Evolutionary conservation across 2,888 invertebrate species (phyloP).

Genomic region (Parapristionchus giblindavisi): DNA sequence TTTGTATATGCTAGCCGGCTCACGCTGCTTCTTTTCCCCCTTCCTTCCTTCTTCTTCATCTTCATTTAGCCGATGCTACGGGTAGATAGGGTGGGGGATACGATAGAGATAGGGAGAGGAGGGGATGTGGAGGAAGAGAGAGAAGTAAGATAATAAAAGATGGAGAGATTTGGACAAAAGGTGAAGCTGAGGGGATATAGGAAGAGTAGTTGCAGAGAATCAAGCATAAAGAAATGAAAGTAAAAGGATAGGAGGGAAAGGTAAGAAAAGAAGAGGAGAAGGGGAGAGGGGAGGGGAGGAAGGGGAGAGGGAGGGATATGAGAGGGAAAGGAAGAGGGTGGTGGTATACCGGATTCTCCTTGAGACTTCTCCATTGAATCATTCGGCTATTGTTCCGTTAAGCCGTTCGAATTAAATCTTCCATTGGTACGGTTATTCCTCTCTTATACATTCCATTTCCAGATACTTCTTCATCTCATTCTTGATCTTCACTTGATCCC

Average conservation of each 20-base stretch:
- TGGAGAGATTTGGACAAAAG: too few relatives aligned
- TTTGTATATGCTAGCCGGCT: slow-evolving; percentile 33
- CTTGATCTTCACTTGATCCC: slow-evolving; percentile 1
- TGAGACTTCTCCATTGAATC: too few relatives aligned
- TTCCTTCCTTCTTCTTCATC: slow-evolving; percentile 16
- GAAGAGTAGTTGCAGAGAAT: slow-evolving; percentile 9
- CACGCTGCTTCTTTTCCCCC: too few relatives aligned
- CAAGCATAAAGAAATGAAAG: slow-evolving; percentile 8
- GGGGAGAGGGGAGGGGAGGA: neutral
- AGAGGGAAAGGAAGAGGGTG: too few relatives aligned
- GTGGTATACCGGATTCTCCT: neutral
- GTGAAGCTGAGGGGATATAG: neutral
- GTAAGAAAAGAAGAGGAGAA: neutral
- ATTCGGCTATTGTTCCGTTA: too few relatives aligned
- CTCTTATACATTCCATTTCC: neutral
- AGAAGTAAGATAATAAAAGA: too few relatives aligned
- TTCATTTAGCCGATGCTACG: slow-evolving; percentile 27
- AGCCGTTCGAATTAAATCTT: too few relatives aligned
- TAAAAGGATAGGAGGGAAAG: neutral
- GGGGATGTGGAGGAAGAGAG: too few relatives aligned
- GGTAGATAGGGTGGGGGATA: slow-evolving; percentile 29
- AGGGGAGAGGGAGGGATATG: neutral
- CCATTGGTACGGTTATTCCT: slow-evolving; percentile 27
- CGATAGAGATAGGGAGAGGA: slow-evolving; percentile 15
- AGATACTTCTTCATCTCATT: neutral